Percentiles rank a stretch among this genome's conserved stretches.
phyloP scores from a whole-genome alignment of 2,113 vertebrate genomes.

The Crypturellus undulatus region DNA sequence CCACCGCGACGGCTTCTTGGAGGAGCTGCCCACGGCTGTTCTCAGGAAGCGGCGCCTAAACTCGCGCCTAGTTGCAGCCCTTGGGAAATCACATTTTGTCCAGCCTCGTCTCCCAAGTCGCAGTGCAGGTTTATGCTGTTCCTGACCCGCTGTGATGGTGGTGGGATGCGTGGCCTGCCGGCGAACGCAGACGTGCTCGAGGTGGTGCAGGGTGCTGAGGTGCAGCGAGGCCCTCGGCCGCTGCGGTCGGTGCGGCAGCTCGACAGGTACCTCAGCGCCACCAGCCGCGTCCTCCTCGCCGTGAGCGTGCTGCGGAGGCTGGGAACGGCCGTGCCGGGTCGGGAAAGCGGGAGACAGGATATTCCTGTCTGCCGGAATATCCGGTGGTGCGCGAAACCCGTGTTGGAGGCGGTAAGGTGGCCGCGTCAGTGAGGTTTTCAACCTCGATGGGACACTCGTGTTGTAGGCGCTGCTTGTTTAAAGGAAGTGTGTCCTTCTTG shows the following conservation, averaged over 20 bases:
- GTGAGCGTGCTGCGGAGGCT: not conserved
- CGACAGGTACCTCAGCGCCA: not conserved
- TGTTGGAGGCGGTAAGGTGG: not conserved
- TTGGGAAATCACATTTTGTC: not conserved
- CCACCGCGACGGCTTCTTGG: rapidly evolving
- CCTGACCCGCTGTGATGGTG: not conserved
- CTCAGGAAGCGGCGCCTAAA: not conserved
- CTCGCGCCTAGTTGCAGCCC: not conserved
- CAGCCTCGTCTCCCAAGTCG: rapidly evolving
- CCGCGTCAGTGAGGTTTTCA: rapidly evolving
- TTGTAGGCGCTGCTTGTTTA: not conserved
- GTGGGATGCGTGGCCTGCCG: not conserved
- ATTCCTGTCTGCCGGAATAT: not conserved
- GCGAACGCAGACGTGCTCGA: not conserved
- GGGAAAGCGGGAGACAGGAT: rapidly evolving
- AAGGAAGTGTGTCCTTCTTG: not conserved
- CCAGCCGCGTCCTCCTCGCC: not conserved
- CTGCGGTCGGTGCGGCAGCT: no score
- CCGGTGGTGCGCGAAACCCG: not conserved
- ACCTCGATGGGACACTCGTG: not conserved
- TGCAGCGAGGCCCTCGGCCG: rapidly evolving
- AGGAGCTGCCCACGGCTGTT: not conserved
- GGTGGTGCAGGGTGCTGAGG: not conserved
- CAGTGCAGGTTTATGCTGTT: not conserved
- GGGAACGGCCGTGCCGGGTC: not conserved